A percentile compares a stretch with the other conserved stretches of the same genome.
phyloP scores from a whole-genome alignment of 1,140 invertebrate species.

The Temnothorax longispinosus region DNA sequence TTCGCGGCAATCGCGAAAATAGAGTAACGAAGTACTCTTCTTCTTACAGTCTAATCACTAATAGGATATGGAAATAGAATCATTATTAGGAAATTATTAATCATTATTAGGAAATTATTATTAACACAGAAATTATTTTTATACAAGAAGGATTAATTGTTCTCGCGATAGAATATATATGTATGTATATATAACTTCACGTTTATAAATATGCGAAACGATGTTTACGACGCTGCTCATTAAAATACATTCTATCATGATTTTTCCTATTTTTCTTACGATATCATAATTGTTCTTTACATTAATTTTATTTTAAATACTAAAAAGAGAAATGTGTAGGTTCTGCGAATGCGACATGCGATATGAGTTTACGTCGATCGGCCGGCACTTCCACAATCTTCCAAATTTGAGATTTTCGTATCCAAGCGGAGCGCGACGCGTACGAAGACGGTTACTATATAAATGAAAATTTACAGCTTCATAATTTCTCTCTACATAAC shows the following conservation, averaged over 20 bases:
- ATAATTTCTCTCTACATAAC: slow-evolving; percentile 41
- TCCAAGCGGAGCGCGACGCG: not conserved
- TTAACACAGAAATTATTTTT: not conserved
- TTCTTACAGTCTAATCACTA: not conserved
- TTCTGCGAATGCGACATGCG: not conserved
- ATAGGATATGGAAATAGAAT: not conserved
- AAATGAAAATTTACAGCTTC: slow-evolving; percentile 50
- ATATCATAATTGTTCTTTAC: not conserved
- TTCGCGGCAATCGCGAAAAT: not conserved
- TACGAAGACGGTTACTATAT: not conserved
- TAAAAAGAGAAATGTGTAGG: not conserved
- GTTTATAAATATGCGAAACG: not conserved
- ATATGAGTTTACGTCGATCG: not conserved
- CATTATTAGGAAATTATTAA: not conserved
- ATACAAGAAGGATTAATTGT: not conserved
- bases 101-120: not conserved
- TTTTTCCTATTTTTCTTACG: no score
- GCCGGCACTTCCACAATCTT: not conserved
- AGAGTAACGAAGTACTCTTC: not conserved
- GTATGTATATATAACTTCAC: not conserved
- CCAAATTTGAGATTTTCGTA: not conserved
- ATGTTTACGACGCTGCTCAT: no score
- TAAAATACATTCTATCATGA: no score
- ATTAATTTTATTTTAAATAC: not conserved
- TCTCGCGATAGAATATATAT: not conserved